These are phyloP conservation scores for Oscheius sp. DNA, from an alignment of 1,140 invertebrate species.

Conservation along the genomic window DNA sequence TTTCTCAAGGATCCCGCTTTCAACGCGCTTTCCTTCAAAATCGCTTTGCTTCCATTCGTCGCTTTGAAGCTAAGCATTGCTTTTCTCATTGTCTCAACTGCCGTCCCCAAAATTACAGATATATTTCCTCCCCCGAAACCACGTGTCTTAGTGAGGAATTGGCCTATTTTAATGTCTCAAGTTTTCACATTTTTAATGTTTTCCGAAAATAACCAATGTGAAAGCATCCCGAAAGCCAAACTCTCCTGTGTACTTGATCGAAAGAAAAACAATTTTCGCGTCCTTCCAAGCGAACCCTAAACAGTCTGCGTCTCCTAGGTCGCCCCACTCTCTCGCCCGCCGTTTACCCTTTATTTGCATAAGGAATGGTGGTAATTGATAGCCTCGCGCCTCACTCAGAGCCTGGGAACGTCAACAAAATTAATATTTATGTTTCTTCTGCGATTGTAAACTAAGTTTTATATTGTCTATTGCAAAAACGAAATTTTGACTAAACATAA, in stretches of 20 bases:
- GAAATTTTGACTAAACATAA: neutral
- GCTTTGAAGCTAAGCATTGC: neutral
- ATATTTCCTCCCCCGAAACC: no score
- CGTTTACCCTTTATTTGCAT: slow-evolving; percentile 8
- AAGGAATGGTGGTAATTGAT: slow-evolving; percentile 10
- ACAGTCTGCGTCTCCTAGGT: neutral
- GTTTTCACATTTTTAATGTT: no score
- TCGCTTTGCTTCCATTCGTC: neutral
- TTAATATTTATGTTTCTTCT: no score
- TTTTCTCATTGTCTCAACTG: no score
- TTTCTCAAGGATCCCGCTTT: no score
- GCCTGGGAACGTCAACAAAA: no score
- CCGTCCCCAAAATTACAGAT: no score
- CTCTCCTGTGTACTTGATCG: neutral
- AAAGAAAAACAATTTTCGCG: neutral
- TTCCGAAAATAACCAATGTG: neutral
- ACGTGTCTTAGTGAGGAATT: neutral
- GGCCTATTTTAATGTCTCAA: neutral
- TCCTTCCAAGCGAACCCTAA: neutral
- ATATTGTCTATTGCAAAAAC: neutral
- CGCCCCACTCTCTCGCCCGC: neutral
- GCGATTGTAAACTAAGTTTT: no score
- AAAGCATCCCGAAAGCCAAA: neutral
- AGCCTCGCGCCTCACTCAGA: neutral
- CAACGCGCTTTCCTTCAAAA: neutral